These are phyloP conservation scores for Apostichopus japonicus DNA, from an alignment of 35 echinoderm and acorn worm genomes.

Conservation along the genomic window DNA sequence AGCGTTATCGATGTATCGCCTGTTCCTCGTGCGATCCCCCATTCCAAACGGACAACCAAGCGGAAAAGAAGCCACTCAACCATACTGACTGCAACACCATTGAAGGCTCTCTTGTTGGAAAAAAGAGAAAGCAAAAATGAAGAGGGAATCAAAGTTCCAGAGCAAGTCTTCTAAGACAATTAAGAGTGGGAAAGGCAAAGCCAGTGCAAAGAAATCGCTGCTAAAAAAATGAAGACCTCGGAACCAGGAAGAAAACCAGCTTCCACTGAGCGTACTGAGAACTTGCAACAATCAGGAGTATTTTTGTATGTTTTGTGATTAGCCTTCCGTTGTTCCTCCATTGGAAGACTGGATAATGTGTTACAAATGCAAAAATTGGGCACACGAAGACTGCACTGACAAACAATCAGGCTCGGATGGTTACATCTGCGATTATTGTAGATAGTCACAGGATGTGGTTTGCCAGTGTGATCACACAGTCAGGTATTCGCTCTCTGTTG, in stretches of 20 bases:
- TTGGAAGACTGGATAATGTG: not conserved
- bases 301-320: not conserved
- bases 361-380: not conserved
- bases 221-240: not conserved
- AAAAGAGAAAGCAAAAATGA: not conserved
- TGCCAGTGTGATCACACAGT: no score
- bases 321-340: not conserved
- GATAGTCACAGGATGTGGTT: no score
- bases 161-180: not conserved
- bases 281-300: not conserved
- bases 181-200: not conserved
- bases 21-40: not conserved
- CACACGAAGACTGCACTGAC: no score
- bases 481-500: no score
- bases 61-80: not conserved
- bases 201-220: not conserved
- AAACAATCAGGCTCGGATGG: no score
- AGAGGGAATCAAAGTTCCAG: not conserved
- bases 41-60: conserved; percentile 11
- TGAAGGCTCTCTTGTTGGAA: not conserved
- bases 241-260: not conserved
- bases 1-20: not conserved
- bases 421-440: no score
- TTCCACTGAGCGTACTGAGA: no score
- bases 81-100: not conserved